Conservation (phyloP, 2,113 vertebrate genomes). For the Sebastes fasciatus region DNA sequence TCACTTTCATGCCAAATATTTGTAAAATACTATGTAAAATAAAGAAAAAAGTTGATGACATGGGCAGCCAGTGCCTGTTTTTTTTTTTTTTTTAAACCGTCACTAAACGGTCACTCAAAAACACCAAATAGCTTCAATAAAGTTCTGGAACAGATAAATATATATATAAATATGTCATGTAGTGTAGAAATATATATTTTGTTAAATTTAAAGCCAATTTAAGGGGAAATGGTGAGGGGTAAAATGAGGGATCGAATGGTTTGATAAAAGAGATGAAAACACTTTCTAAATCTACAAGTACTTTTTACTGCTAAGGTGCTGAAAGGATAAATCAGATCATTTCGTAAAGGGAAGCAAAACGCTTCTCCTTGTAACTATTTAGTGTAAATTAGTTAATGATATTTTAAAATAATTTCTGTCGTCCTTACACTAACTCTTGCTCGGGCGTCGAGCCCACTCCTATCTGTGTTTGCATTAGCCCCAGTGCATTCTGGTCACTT, state of each 20-base stretch:
- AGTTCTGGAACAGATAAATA: background rate
- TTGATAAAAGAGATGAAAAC: background rate
- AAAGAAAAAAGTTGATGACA: background rate
- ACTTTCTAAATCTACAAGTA: background rate
- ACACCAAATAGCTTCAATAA: background rate
- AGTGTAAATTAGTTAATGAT: background rate
- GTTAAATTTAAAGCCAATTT: background rate
- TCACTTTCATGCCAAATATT: background rate
- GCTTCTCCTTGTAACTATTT: background rate
- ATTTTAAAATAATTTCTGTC: background rate
- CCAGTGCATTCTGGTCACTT: slow-evolving; percentile 32
- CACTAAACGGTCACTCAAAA: background rate
- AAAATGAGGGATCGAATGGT: background rate
- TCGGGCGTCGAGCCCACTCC: background rate
- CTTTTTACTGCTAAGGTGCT: background rate
- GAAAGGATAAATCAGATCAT: background rate
- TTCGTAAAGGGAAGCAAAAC: background rate
- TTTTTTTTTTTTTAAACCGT: too few relatives aligned
- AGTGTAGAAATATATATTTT: background rate
- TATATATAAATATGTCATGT: background rate
- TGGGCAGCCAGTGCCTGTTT: background rate
- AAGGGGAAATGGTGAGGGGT: background rate
- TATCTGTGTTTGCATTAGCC: slow-evolving; percentile 64
- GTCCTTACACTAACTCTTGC: background rate
- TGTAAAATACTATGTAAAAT: background rate